Percentiles rank a stretch among this genome's conserved stretches.
phyloP scores from a whole-genome alignment of 53 echinoderm and acorn worm species.

The Echinarachnius parma region DNA sequence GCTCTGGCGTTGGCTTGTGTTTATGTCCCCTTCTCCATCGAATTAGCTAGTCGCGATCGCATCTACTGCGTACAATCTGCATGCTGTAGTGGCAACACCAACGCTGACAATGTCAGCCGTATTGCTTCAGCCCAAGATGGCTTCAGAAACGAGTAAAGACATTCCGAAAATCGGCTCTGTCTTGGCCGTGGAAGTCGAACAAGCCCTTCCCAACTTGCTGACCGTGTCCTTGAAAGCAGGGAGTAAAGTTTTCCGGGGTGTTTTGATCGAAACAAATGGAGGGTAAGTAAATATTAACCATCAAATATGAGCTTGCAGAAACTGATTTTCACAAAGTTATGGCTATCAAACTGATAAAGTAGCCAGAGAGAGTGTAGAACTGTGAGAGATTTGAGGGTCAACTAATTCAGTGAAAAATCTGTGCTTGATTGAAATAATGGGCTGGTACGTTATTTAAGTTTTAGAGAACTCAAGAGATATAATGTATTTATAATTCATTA shows the following conservation, averaged over 20 bases:
- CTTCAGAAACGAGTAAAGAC: conserved; percentile 47
- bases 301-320: not conserved
- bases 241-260: conserved; percentile 77
- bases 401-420: no score
- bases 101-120: conserved; percentile 36
- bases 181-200: conserved; percentile 79
- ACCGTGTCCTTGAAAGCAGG: conserved; percentile 91
- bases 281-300: conserved; percentile 63
- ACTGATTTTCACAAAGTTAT: no score
- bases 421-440: no score
- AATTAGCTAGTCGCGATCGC: not conserved
- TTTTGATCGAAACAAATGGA: conserved; percentile 77
- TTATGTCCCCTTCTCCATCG: no score
- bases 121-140: conserved; percentile 33
- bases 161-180: conserved; percentile 61
- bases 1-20: no score
- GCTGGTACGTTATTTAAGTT: no score
- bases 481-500: no score
- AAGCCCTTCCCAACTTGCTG: conserved; percentile 78
- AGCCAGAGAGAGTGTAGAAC: no score
- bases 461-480: no score
- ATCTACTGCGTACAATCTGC: not conserved
- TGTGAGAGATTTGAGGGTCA: no score
- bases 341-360: no score
- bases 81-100: not conserved